Conservation (phyloP, 2,113 vertebrate genomes). For the Corydoras sp. region DNA sequence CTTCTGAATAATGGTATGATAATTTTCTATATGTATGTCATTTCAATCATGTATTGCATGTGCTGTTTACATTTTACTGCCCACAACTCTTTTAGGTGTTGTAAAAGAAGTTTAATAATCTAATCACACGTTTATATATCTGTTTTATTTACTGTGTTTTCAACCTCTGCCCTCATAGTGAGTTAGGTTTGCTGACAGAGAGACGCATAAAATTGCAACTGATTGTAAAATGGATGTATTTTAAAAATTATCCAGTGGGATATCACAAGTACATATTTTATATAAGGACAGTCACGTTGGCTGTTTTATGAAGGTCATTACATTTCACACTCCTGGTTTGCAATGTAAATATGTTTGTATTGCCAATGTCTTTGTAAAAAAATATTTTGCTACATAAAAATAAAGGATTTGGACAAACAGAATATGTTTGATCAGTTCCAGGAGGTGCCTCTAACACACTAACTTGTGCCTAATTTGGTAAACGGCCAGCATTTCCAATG, state of each 20-base stretch:
- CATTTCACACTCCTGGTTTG: slow-evolving; percentile 15
- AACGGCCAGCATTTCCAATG: no score
- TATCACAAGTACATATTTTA: slow-evolving; percentile 4
- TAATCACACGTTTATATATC: no score
- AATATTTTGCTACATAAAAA: slow-evolving; percentile 11
- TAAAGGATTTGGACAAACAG: not conserved
- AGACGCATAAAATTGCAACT: not conserved
- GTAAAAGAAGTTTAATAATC: not conserved
- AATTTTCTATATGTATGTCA: not conserved
- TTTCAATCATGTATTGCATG: not conserved
- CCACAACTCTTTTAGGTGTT: not conserved
- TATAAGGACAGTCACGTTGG: slow-evolving; percentile 2
- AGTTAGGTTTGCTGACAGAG: not conserved
- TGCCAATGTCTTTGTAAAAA: slow-evolving; percentile 16
- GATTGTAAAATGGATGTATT: not conserved
- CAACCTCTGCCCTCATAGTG: not conserved
- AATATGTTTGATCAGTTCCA: not conserved
- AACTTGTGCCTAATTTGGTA: no score
- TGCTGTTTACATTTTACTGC: slow-evolving; percentile 17
- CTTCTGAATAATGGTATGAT: not conserved
- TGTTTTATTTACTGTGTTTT: no score
- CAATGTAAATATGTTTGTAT: slow-evolving; percentile 17
- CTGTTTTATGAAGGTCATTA: slow-evolving; percentile 19
- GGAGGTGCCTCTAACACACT: no score
- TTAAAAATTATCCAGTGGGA: not conserved